Conservation (phyloP, 2,113 vertebrate species). For the Meleagris gallopavo region DNA sequence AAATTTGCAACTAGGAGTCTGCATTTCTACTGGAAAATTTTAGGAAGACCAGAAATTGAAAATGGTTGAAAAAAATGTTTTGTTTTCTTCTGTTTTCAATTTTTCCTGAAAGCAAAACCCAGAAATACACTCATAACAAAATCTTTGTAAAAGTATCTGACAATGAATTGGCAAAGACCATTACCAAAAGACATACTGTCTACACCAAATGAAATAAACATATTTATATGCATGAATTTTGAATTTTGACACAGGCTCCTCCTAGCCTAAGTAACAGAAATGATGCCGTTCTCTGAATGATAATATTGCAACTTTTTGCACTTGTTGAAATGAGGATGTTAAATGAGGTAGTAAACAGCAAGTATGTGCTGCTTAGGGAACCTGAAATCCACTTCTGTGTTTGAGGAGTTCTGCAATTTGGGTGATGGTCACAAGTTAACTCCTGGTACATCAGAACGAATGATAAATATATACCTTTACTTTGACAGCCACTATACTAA, state of each 20-base stretch:
- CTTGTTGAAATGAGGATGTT: neutral
- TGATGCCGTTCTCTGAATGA: neutral
- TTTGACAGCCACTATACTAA: neutral
- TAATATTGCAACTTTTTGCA: neutral
- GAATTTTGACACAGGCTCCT: neutral
- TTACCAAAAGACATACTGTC: neutral
- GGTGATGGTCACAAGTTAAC: neutral
- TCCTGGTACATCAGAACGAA: neutral
- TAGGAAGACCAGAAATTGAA: neutral
- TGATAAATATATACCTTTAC: neutral
- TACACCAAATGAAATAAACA: neutral
- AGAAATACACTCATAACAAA: neutral
- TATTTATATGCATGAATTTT: accelerated
- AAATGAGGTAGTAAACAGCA: neutral
- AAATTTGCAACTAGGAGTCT: neutral
- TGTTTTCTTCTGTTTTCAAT: too few species aligned
- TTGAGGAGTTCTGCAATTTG: neutral
- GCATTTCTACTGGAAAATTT: neutral
- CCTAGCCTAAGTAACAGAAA: neutral
- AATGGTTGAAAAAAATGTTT: neutral
- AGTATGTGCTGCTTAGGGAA: neutral
- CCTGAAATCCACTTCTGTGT: neutral
- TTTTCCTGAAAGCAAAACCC: neutral
- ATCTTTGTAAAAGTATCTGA: neutral
- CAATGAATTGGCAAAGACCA: neutral